Percentiles rank a stretch among this genome's conserved stretches.
Conservation (phyloP, 1,140 invertebrate genomes). For the Whitmania pigra region DNA sequence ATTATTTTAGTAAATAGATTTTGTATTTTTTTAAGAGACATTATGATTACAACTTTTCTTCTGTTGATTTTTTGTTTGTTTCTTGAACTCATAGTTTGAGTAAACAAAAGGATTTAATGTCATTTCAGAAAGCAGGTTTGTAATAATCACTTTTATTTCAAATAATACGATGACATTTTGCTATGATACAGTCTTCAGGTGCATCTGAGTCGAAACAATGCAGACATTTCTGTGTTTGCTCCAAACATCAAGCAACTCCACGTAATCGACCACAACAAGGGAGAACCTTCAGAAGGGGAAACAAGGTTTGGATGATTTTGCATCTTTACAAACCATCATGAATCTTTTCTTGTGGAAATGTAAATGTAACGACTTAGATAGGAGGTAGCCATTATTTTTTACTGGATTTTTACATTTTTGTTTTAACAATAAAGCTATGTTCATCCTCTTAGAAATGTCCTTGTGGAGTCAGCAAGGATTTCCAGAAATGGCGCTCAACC, state of each 20-base stretch:
- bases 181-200: constrained; percentile 39
- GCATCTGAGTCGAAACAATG: constrained; percentile 45
- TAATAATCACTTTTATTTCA: not conserved
- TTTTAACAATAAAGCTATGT: no score
- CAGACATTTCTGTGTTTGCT: constrained; percentile 48
- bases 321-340: not conserved
- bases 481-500: constrained; percentile 46
- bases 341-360: no score
- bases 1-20: not conserved
- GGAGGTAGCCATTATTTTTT: no score
- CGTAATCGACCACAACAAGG: constrained; percentile 48
- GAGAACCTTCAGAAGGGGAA: constrained; percentile 30
- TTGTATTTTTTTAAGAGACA: not conserved
- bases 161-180: not conserved
- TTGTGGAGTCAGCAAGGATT: constrained; percentile 51
- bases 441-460: constrained; percentile 43
- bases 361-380: no score
- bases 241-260: constrained; percentile 48
- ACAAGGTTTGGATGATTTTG: constrained; percentile 19
- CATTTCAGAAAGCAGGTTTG: not conserved
- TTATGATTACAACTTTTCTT: not conserved
- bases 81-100: not conserved
- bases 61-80: not conserved
- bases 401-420: no score
- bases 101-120: not conserved